phyloP scores from a whole-genome alignment of 2,888 invertebrate genomes.

The Plusia festucae region DNA sequence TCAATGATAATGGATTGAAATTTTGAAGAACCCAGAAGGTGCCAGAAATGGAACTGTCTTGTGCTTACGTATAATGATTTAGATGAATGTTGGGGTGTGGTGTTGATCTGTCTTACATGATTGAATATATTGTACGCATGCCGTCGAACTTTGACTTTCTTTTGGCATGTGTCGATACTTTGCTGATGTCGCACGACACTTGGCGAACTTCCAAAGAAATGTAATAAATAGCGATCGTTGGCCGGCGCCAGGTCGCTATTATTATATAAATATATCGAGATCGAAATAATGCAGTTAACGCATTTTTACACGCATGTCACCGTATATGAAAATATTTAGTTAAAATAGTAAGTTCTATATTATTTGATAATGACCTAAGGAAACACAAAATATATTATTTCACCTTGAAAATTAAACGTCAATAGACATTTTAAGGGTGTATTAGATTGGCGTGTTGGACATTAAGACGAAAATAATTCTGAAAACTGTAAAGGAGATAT shows the following conservation, averaged over 20 bases:
- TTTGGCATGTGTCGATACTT: conserved; percentile 78
- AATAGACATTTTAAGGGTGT: conserved; percentile 28
- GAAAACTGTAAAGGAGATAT: conserved; percentile 8
- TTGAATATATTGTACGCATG: conserved; percentile 62
- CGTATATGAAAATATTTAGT: conserved; percentile 55
- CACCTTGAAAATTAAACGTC: conserved; percentile 45
- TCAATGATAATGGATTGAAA: conserved; percentile 20
- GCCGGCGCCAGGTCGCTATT: conserved; percentile 80
- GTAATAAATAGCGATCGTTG: conserved; percentile 82
- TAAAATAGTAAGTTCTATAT: conserved; percentile 50
- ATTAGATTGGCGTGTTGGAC: conserved; percentile 18
- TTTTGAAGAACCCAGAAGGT: conserved; percentile 25
- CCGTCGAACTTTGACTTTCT: conserved; percentile 87
- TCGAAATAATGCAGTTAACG: conserved; percentile 74
- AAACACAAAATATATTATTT: conserved; percentile 40
- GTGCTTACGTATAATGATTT: conserved; percentile 27
- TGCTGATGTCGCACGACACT: conserved; percentile 71
- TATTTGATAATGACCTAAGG: conserved; percentile 57
- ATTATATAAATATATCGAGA: conserved; percentile 73
- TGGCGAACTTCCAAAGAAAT: conserved; percentile 82
- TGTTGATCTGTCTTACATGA: conserved; percentile 49
- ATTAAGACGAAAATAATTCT: conserved; percentile 24
- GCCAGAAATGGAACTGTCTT: conserved; percentile 26
- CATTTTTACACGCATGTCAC: conserved; percentile 57
- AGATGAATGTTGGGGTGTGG: conserved; percentile 24